Base-by-base conservation (phyloP, 37 sponge, comb jelly and placozoan genomes). In the Spongilla lacustris region DNA sequence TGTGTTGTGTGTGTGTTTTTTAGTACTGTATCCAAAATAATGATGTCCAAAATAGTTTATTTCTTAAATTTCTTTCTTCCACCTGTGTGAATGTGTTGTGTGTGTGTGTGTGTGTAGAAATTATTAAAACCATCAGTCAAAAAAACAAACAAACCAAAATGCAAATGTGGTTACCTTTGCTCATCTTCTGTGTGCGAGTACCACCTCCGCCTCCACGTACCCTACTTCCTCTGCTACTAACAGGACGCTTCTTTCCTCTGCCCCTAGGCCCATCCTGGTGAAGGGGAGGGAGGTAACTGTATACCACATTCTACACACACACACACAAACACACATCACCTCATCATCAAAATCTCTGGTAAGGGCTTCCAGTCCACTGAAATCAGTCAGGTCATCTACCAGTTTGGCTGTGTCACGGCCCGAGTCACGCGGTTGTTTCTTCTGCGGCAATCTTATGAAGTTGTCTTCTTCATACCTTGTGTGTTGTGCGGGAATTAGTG, bases 381-480 rank as follows among this genome's bases (percentile, higher is more conserved):
- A 90, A 50, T 94, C 84, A 2, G 75, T 79, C 23, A 94, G n/a
- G 8, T 94, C 88, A 58, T 87, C 78, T 33, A 87, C 22, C 28
- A 23, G 68, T 5, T 86, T 81, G 0, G 67, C 24, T 34, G 69
- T 38, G 12, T 46, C 75, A 50, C 87, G 67, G 28, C 88, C 81
- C 11, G 5, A 33, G 17, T 77, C 78, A 23, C 71, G 76, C 12
- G 38, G n/a, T 33, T 74, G 81, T 73, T 69, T 83, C 49, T 75
- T 87, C 9, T 27, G 73, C 0, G 78, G 38, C 33, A 96, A 71
- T 74, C 96, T 49, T 72, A 93, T 26, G 75, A 96, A 89, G 72
- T 91, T 68, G 5, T 92, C 93, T 71, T 96, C 96, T 67, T 96
- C 96, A 88, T 80, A 96, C 35, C 92, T 94, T n/a, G n/a, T n/a